phyloP scores from a whole-genome alignment of 2,888 invertebrate species.

The Tetranychus truncatus region DNA sequence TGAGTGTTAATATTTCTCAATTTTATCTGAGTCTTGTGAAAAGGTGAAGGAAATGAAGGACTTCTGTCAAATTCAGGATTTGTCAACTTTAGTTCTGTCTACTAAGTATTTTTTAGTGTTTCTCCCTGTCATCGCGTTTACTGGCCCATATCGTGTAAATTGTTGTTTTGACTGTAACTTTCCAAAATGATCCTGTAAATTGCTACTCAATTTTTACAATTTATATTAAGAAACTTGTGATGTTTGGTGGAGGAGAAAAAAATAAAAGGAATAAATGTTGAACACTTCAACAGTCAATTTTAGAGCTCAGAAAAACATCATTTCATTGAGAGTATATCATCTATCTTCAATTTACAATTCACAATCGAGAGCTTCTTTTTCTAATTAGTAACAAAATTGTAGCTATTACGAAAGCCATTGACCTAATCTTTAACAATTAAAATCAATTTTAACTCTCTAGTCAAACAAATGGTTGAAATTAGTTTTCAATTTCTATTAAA shows the following conservation, averaged over 20 bases:
- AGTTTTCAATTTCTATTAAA: no score
- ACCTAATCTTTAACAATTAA: not conserved
- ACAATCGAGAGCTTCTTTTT: not conserved
- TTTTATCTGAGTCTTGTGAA: no score
- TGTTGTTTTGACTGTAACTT: not conserved
- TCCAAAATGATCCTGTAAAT: not conserved
- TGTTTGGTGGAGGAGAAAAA: not conserved
- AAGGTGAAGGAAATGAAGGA: no score
- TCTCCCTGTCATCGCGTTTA: not conserved
- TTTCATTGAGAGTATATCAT: no score
- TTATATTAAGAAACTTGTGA: not conserved
- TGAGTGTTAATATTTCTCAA: no score
- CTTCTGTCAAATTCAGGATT: no score
- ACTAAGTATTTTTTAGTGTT: no score
- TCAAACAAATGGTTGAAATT: no score
- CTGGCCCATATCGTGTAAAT: not conserved
- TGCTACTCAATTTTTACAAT: no score
- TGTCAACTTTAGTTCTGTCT: no score
- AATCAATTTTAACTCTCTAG: no score
- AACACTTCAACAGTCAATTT: not conserved
- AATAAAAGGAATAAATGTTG: not conserved
- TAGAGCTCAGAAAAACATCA: not conserved
- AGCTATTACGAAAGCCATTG: not conserved
- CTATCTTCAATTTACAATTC: no score
- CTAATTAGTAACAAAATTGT: not conserved